A percentile compares a stretch with the other conserved stretches of the same genome.
Conservation (phyloP, 2,888 invertebrate genomes). For the Arctia plantaginis region DNA sequence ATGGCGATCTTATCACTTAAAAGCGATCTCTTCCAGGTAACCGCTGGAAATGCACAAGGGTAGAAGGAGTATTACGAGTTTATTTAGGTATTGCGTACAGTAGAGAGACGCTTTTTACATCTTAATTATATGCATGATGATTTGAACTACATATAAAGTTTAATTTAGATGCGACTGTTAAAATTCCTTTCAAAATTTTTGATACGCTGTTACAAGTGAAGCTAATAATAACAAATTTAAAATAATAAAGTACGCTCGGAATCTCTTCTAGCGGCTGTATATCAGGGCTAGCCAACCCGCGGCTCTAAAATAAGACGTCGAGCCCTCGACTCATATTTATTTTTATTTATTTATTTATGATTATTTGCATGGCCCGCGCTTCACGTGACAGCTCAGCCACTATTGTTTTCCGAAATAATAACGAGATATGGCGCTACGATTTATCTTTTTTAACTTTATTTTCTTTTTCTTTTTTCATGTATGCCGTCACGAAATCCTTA, state of each 20-base stretch:
- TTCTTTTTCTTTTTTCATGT: constrained; percentile 61
- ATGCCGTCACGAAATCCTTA: constrained; percentile 70
- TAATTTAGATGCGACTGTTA: neutral
- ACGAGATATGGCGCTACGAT: constrained; percentile 82
- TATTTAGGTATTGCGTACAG: neutral
- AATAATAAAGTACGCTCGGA: neutral
- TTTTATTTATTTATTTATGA: constrained; percentile 86
- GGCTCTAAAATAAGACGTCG: constrained; percentile 82
- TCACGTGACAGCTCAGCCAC: constrained; percentile 82
- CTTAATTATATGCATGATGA: too few relatives aligned
- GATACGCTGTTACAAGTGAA: neutral
- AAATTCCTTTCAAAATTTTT: neutral
- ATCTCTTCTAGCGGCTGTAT: constrained; percentile 50
- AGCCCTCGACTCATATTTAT: constrained; percentile 76
- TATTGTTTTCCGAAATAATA: constrained; percentile 84
- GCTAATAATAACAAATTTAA: neutral
- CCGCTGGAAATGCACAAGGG: neutral
- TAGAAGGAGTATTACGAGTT: neutral
- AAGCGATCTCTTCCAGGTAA: too few relatives aligned
- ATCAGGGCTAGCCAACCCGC: constrained; percentile 60
- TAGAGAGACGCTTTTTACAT: too few relatives aligned
- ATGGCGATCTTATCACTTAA: too few relatives aligned
- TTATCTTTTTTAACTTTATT: constrained; percentile 60
- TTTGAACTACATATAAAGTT: neutral
- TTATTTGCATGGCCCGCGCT: constrained; percentile 84